Base-by-base conservation (phyloP, 2,888 invertebrate genomes). In the Lacanobia oleracea region DNA sequence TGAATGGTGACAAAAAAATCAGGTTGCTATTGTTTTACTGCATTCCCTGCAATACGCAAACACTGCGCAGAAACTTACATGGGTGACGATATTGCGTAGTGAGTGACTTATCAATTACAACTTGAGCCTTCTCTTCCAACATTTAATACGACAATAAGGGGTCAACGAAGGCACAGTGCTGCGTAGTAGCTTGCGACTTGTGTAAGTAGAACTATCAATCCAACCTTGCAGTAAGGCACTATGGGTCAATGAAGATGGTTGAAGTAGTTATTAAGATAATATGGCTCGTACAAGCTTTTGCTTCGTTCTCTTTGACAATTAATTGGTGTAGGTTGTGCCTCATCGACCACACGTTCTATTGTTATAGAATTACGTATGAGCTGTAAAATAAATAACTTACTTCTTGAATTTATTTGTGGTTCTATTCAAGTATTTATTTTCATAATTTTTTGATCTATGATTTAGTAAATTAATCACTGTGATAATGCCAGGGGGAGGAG, bases 291-390 rank as follows among this genome's bases (percentile, higher is more conserved):
- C 75, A 79, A 76, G 77, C 75, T 73, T 75, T 79, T 67, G 83
- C 75, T 79, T 72, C 72, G 82, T 80, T 68, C 67, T 43, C 43
- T 78, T 56, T 63, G 68, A 66, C 73, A 67, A 82, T 80, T 80
- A 80, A 80, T 79, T 72, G 78, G 82, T 81, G 78, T 82, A 75
- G 79, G 79, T 77, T 68, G 77, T 57, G 72, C 72, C 45, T 68
- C 72, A 82, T 82, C 72, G 67, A 66, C 62, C 53, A 68, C 62
- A 27, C 71, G 62, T 56, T 61, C 73, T 48, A 73, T 80, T 82
- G 79, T 80, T 82, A 56, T 45, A n/a, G 53, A 67, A 63, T 74
- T 33, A 72, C 40, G 62, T 37, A 72, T 33, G 59, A 48, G 51
- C n/a, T 50, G 45, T 53, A 48, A 63, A 27, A 62, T 48, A 63